These are phyloP conservation scores for Cacatua alba DNA, from an alignment of 2,113 vertebrate genomes.

Conservation along the genomic window DNA sequence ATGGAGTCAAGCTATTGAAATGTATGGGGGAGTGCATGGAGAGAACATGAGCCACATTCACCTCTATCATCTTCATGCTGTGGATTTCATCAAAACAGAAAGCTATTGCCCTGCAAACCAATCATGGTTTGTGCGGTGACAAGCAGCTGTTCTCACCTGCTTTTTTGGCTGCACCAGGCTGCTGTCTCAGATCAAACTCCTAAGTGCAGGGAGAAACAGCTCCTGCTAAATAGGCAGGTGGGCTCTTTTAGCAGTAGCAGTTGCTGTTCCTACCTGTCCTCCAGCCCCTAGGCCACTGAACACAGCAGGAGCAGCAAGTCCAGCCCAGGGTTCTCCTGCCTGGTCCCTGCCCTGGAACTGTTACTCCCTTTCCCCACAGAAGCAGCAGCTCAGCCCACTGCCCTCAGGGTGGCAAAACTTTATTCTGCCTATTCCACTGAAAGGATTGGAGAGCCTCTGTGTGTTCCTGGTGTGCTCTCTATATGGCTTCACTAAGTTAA, in stretches of 20 bases:
- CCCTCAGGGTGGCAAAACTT: background rate
- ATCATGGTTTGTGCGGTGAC: fast-evolving
- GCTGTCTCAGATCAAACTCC: background rate
- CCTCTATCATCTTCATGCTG: background rate
- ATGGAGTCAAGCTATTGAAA: background rate
- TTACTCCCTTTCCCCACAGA: background rate
- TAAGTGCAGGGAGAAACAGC: background rate
- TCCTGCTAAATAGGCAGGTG: background rate
- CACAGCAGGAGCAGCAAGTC: background rate
- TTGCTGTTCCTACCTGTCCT: fast-evolving
- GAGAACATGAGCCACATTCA: background rate
- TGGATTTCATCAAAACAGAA: background rate
- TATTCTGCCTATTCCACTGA: background rate
- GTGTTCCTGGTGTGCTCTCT: background rate
- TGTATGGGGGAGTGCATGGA: background rate
- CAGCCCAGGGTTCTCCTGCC: background rate
- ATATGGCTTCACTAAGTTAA: fast-evolving
- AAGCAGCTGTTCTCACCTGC: background rate
- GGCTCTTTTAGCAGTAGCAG: background rate
- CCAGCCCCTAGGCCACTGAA: background rate
- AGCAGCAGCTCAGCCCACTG: background rate
- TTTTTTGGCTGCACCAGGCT: background rate
- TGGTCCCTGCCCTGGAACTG: background rate
- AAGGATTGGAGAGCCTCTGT: background rate
- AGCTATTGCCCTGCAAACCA: background rate